Evolutionary conservation across 2,888 invertebrate species (phyloP).

Genomic region (Stictocephala bisonia): DNA sequence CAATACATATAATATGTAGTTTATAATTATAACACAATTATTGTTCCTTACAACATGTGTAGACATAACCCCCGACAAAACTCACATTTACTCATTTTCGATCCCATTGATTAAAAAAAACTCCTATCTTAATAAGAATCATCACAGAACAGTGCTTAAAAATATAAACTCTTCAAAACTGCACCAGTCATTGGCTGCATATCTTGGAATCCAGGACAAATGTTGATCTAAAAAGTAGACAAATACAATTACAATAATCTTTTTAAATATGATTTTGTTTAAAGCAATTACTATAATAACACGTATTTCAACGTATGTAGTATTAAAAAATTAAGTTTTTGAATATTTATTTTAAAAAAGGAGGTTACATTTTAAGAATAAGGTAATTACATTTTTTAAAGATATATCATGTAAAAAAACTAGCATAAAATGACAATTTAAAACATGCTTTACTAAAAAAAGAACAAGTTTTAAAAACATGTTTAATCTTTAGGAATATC

Average conservation of each 20-base stretch:
- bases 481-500: too few species aligned
- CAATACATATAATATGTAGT: conserved; percentile 31
- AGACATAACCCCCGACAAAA: not conserved
- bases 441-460: too few species aligned
- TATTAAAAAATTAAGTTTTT: not conserved
- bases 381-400: too few species aligned
- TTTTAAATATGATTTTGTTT: not conserved
- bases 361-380: too few species aligned
- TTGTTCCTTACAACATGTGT: conserved; percentile 39
- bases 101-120: conserved; percentile 5
- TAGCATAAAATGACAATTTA: too few species aligned
- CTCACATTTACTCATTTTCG: conserved; percentile 7
- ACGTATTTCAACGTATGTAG: not conserved
- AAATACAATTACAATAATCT: not conserved
- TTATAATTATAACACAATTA: conserved; percentile 32
- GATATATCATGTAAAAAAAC: too few species aligned
- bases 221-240: not conserved
- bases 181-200: not conserved
- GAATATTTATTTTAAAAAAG: not conserved
- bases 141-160: conserved; percentile 30
- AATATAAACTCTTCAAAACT: not conserved
- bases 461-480: too few species aligned
- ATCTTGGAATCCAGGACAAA: not conserved
- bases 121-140: not conserved
- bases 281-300: not conserved